phyloP scores from a whole-genome alignment of 2,888 invertebrate genomes.

The Lissocephala sabroskyi region DNA sequence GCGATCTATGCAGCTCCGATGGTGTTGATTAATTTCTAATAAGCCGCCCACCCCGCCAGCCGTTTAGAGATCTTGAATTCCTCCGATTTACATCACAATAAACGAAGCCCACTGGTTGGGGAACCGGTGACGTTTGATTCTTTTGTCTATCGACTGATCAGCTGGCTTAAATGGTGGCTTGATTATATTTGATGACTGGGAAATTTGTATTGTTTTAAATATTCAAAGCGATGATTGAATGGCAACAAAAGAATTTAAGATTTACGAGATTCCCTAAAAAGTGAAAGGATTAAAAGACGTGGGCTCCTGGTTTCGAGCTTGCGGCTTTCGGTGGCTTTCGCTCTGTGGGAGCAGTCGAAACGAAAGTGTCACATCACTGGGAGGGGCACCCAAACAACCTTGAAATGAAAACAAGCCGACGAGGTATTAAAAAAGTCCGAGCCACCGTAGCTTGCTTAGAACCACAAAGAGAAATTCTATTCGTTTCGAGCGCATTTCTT shows the following conservation, averaged over 20 bases:
- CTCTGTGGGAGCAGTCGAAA: constrained; percentile 28
- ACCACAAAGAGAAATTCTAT: too few relatives aligned
- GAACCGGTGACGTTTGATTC: too few relatives aligned
- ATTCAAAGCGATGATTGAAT: constrained; percentile 26
- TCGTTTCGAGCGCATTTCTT: constrained; percentile 33
- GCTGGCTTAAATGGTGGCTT: constrained; percentile 33
- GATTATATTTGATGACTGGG: constrained; percentile 42
- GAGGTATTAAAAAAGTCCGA: neutral
- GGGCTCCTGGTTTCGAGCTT: constrained; percentile 22
- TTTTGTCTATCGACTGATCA: too few relatives aligned
- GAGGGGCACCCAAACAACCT: constrained; percentile 41
- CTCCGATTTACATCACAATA: constrained; percentile 9
- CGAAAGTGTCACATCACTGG: constrained; percentile 51
- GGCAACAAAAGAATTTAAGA: too few relatives aligned
- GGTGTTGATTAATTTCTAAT: constrained; percentile 56
- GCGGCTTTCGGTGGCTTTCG: constrained; percentile 31
- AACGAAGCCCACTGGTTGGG: too few relatives aligned
- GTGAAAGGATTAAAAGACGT: constrained; percentile 46
- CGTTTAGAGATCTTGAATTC: constrained; percentile 16
- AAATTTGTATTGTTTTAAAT: constrained; percentile 10
- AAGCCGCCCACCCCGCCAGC: constrained; percentile 30
- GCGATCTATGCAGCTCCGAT: constrained; percentile 30
- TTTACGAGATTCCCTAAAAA: constrained; percentile 30
- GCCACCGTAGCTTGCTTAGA: constrained; percentile 10
- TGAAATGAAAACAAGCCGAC: constrained; percentile 29